Evolutionary conservation across 2,113 vertebrate genomes (phyloP), one percentile per base, ranked within the genome.

Genomic region (Phylloscopus trochiloides): DNA sequence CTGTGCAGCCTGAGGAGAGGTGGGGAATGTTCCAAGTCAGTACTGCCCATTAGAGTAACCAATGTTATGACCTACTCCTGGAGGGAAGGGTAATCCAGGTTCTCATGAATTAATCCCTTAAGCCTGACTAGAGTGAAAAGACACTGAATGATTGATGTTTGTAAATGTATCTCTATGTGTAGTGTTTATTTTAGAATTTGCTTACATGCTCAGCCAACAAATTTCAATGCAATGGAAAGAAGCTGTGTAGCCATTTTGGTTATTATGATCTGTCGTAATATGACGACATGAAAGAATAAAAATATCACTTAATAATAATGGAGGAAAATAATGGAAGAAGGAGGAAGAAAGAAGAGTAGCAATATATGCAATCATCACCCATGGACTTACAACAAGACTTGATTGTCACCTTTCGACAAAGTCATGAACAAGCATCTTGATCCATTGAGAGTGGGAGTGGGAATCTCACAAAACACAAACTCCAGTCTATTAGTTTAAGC

Each of bases 51-150:
- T 7, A 18, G 14, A 7, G 54, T 25, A 31, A 21, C 14, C 31
- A 19, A 3, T 14, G 11, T 8, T 40, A 17, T 0, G 0, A 31
- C 17, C 18, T 16, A 1, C 7, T 72, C 8, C 59, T 38, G 52
- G 29, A 66, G 28, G 15, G 1, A 5, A 51, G 16, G 10, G 16
- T 4, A 20, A 19, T 6, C 8, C 32, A 51, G 10, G 32, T 45
- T 73, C 8, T 32, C n/a, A 10, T n/a, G 36, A 66, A 7, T 28
- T 24, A 10, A 66, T 38, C 15, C 4, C 13, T n/a, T 45, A 8
- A 22, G 32, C 3, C 22, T n/a, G 13, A 29, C 51, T 14, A 20
- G 36, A 66, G 13, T 38, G 36, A 66, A 57, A 72, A 55, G 17
- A 12, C 31, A 32, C 17, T 4, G 18, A n/a, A 51, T 32, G 2